Base-by-base conservation (phyloP, 2,797 vertebrate species). In the Tokudaia tokunoshimensis region DNA sequence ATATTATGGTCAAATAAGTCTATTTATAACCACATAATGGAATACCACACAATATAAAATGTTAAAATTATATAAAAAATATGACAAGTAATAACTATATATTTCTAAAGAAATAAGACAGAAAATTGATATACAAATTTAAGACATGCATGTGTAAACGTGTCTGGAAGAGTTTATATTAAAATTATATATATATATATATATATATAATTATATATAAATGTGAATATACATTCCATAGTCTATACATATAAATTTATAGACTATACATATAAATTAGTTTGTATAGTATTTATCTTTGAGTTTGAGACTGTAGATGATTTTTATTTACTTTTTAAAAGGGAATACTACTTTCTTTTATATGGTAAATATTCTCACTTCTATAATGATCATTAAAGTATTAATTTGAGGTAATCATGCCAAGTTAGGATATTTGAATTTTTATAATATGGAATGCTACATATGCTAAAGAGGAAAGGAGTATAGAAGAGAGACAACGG, bases 391-490 rank as follows among this genome's bases (percentile, higher is more conserved):
- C 37, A 67, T 81, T 80, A 94, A 83, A 89, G 92, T 84, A 86
- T 92, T 97, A 88, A 95, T 31, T 96, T 94, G 75, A 96, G 70
- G 24, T 34, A 94, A 92, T 31, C 41, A 94, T 78, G 76, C 19
- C 85, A 85, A 50, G 50, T 89, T 75, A 78, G 59, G n/a, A 5
- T 83, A 91, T 92, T 95, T 85, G 92, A 80, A 81, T 83, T 94
- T 74, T 91, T 52, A 59, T 22, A 72, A 75, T 34, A 72, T 29
- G 61, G 72, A 92, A 67, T 72, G 93, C 8, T 94, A 6, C 44
- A 37, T 20, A 20, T 59, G 55, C 61, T 72, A 44, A 26, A 63
- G 61, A 93, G 37, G 14, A 80, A 82, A 94, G 52, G 76, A 63
- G 19, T 17, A 3, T 26, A 41, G 29, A 55, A 65, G 75, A 91